phyloP scores from a whole-genome alignment of 2,888 invertebrate species.

The Tanypteryx hageni region DNA sequence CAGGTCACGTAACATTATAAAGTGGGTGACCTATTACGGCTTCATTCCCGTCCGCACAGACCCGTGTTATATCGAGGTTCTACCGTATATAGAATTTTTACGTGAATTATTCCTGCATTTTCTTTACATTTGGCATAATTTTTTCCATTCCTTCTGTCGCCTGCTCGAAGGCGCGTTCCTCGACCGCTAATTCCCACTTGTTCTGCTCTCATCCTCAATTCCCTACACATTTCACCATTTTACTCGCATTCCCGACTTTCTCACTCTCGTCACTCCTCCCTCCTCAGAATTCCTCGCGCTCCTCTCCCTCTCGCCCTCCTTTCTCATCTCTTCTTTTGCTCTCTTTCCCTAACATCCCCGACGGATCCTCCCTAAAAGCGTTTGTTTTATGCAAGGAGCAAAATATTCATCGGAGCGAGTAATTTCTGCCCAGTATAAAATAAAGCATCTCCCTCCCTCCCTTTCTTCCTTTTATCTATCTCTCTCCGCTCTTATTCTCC shows the following conservation, averaged over 20 bases:
- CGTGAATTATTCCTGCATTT: too few relatives aligned
- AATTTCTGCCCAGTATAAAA: slow-evolving; percentile 49
- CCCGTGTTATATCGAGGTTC: too few relatives aligned
- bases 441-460: slow-evolving; percentile 23
- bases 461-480: background rate
- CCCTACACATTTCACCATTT: background rate
- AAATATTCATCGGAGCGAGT: slow-evolving; percentile 59
- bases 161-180: background rate
- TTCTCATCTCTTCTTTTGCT: background rate
- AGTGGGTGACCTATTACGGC: too few relatives aligned
- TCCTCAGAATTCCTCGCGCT: background rate
- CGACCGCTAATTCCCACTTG: background rate
- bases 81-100: too few relatives aligned
- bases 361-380: slow-evolving; percentile 37
- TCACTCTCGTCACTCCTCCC: background rate
- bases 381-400: slow-evolving; percentile 60
- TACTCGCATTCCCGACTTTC: slow-evolving; percentile 1
- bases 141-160: too few relatives aligned
- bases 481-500: background rate
- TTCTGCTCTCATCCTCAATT: slow-evolving; percentile 29
- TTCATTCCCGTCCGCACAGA: too few relatives aligned
- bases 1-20: too few relatives aligned
- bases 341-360: background rate
- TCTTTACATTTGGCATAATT: too few relatives aligned
- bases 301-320: background rate